A percentile compares a stretch with the other conserved stretches of the same genome.
These are phyloP conservation scores for Microctonus aethiopoides DNA, from an alignment of 2,888 invertebrate species.

Conservation along the genomic window DNA sequence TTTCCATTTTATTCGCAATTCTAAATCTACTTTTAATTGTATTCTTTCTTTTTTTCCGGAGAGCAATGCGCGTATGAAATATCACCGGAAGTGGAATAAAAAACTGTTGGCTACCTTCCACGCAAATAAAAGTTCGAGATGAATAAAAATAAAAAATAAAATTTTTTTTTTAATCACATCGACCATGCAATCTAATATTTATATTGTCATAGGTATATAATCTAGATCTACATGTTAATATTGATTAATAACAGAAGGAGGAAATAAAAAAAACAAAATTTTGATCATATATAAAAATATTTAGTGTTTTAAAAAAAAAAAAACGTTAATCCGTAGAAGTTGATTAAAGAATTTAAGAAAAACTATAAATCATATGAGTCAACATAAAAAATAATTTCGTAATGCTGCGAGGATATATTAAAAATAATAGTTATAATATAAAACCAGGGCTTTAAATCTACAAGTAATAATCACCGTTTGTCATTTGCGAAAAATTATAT, in stretches of 20 bases:
- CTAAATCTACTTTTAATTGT: background rate
- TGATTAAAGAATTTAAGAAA: background rate
- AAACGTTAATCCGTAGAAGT: background rate
- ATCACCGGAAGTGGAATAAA: background rate
- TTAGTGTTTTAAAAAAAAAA: constrained; percentile 6
- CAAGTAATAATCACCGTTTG: background rate
- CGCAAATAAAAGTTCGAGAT: no score
- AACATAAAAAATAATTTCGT: background rate
- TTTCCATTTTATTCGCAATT: background rate
- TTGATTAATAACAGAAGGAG: background rate
- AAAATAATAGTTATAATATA: background rate
- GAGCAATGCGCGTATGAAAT: background rate
- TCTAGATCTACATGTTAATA: background rate
- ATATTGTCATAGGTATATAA: background rate
- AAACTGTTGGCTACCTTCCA: no score
- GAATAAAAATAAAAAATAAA: background rate
- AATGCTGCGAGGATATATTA: background rate
- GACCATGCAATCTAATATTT: constrained; percentile 9
- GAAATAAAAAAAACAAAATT: background rate
- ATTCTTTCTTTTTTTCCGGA: background rate
- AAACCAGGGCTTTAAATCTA: constrained; percentile 4
- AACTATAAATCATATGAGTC: background rate
- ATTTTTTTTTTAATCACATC: background rate
- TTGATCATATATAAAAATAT: background rate
- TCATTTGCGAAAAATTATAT: background rate